Base-by-base conservation (phyloP, 2,888 invertebrate genomes). In the Rotaria socialis region DNA sequence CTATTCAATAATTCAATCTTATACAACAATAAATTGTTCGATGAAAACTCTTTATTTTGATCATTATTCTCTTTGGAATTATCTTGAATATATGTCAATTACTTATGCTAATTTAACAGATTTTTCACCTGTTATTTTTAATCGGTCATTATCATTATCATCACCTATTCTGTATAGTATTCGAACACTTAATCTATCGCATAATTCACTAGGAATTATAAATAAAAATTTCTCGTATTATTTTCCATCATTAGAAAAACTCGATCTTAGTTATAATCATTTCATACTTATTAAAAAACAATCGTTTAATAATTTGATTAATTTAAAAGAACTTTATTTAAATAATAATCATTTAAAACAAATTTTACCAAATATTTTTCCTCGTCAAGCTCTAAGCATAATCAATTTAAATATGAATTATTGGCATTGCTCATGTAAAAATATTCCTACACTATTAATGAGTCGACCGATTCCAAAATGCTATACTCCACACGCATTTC, bases 271-370 rank as follows among this genome's bases (percentile, higher is more conserved):
- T 80, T 80, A n/a, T n/a, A 80, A 80, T 80, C 80, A 47, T 80
- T 14, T 80, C 0, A 47, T 80, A 47, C 4, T 80, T 24, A 80
- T 80, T 80, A 80, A 24, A 14, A 24, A 24, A n/a, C 47, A 47
- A 47, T n/a, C 80, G 19, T 80, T 80, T 80, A n/a, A 5, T 0
- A 47, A 80, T 47, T n/a, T 80, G n/a, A 10, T 47, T 2, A 47
- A 80, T 80, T n/a, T 80, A n/a, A 80, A 80, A 80, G 80, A 80
- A 80, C 47, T 80, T n/a, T 47, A 80, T 80, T 80, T 80, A 14
- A 80, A 80, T 80, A 80, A 80, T 80, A 80, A 80, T n/a, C 47
- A 80, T 80, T 80, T 80, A 47, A 80, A 80, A 80, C 24, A n/a
- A 47, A 47, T 80, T 47, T 43, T 80, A 47, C 43, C 47, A 11